Percentiles rank a stretch among this genome's conserved stretches.
phyloP scores from a whole-genome alignment of 1,140 invertebrate genomes.

The Platorchestia sp. region DNA sequence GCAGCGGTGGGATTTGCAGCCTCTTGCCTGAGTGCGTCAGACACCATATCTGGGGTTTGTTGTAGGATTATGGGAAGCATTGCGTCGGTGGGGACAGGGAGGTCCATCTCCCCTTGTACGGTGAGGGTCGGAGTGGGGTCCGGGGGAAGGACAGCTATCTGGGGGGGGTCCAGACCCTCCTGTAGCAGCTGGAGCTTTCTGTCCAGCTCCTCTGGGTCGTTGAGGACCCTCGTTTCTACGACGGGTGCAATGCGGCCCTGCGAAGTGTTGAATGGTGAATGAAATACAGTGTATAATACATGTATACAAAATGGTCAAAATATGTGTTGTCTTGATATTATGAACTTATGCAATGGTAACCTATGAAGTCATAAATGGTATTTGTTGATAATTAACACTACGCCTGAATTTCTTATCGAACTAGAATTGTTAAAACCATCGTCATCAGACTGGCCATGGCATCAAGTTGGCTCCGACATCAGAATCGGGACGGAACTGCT shows the following conservation, averaged over 20 bases:
- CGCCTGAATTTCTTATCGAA: too few relatives aligned
- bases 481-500: too few relatives aligned
- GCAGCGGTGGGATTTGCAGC: background rate
- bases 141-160: conserved; percentile 30
- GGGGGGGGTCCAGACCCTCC: conserved; percentile 74
- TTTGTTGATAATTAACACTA: too few relatives aligned
- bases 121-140: conserved; percentile 50
- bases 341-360: too few relatives aligned
- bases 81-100: background rate
- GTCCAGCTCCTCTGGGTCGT: conserved; percentile 88
- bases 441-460: too few relatives aligned
- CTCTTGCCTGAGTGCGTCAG: background rate
- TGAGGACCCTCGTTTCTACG: conserved; percentile 86
- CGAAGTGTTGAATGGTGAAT: background rate
- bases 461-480: too few relatives aligned
- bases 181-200: conserved; percentile 81
- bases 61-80: background rate
- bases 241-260: conserved; percentile 77
- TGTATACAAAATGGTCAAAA: too few relatives aligned
- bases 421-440: too few relatives aligned
- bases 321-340: too few relatives aligned
- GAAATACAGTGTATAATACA: too few relatives aligned
- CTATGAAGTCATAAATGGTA: too few relatives aligned
- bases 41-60: conserved; percentile 15
- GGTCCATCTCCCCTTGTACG: background rate